A percentile compares a stretch with the other conserved stretches of the same genome.
phyloP scores from a whole-genome alignment of 35 echinoderm and acorn worm species.

The Patiria miniata region DNA sequence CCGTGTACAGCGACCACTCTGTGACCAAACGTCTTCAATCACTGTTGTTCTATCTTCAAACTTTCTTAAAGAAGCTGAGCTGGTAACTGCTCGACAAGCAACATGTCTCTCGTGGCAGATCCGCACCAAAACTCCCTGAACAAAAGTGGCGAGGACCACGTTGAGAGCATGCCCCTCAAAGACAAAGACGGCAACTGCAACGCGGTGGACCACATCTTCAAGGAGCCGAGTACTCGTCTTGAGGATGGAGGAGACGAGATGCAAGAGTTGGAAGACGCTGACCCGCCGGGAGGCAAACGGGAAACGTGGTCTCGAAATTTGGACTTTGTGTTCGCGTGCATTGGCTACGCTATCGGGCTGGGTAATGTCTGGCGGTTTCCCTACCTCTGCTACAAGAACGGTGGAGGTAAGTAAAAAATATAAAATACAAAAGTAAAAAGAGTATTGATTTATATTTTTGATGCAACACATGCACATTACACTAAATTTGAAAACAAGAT shows the following conservation, averaged over 20 bases:
- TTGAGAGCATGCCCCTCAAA: slow-evolving; percentile 36
- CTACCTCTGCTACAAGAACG: slow-evolving; percentile 58
- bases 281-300: slow-evolving; percentile 21
- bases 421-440: no score
- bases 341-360: slow-evolving; percentile 54
- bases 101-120: slow-evolving; percentile 1
- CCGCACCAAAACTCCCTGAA: neutral
- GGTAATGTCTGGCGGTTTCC: slow-evolving; percentile 58
- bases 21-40: no score
- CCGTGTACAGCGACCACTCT: no score
- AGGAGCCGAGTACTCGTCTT: slow-evolving; percentile 13
- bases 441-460: no score
- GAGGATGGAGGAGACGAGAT: slow-evolving; percentile 23
- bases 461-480: no score
- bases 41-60: no score
- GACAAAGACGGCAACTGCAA: slow-evolving; percentile 48
- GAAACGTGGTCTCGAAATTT: slow-evolving; percentile 42
- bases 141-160: neutral
- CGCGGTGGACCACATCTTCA: slow-evolving; percentile 35
- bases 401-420: slow-evolving; percentile 45
- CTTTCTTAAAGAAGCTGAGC: no score
- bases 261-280: neutral
- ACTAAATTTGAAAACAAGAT: no score
- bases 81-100: no score
- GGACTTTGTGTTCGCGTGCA: slow-evolving; percentile 55